Conservation (phyloP, 1,140 invertebrate genomes). For the Drosophila kohkoa region DNA sequence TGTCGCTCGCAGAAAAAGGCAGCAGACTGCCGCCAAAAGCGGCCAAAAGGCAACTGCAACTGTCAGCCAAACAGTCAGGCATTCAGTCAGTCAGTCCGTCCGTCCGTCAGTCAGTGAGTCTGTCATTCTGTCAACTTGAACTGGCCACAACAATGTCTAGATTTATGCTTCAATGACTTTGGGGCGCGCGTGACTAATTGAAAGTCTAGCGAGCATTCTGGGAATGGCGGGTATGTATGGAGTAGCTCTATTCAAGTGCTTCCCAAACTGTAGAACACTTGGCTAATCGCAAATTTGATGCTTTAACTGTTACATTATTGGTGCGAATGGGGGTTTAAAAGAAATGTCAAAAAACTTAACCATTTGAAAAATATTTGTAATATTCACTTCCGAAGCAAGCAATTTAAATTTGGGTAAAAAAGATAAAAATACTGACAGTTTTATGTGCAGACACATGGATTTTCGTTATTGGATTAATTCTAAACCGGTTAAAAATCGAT, state of each 20-base stretch:
- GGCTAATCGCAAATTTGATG: not conserved
- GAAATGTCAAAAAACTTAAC: not conserved
- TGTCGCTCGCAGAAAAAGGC: constrained; percentile 51
- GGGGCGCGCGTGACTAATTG: constrained; percentile 80
- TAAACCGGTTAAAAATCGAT: not conserved
- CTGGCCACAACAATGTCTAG: constrained; percentile 75
- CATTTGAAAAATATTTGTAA: too few relatives aligned
- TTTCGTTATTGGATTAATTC: not conserved
- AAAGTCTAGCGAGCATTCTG: constrained; percentile 73
- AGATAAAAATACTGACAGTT: too few relatives aligned
- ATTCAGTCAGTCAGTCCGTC: constrained; percentile 16
- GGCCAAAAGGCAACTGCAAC: constrained; percentile 31
- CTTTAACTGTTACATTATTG: not conserved
- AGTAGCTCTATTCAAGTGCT: constrained; percentile 29
- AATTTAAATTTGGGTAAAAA: too few relatives aligned
- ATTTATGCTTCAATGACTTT: constrained; percentile 73
- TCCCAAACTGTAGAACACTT: constrained; percentile 47
- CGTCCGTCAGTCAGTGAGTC: constrained; percentile 27
- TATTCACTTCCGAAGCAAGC: too few relatives aligned
- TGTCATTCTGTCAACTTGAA: constrained; percentile 48
- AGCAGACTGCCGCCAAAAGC: constrained; percentile 46
- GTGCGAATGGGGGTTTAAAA: not conserved
- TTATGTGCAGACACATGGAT: too few relatives aligned
- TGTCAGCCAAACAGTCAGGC: constrained; percentile 23
- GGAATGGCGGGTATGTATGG: constrained; percentile 33